Evolutionary conservation across 2,113 vertebrate species (phyloP).

Genomic region (Zapus hudsonius): DNA sequence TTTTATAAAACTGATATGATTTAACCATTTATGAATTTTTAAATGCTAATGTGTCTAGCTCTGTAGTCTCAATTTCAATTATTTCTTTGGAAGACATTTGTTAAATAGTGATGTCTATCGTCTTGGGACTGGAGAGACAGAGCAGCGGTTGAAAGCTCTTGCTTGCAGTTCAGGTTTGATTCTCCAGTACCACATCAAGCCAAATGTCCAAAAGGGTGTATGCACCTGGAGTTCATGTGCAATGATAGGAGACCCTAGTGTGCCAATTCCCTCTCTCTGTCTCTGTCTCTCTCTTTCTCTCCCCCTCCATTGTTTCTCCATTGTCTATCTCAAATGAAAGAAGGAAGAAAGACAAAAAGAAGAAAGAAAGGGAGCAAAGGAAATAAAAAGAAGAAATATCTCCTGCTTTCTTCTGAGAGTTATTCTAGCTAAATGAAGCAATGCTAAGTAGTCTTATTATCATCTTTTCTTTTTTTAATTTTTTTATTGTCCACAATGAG

Average conservation of each 20-base stretch:
- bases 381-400: background rate
- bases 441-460: background rate
- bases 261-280: too few relatives aligned
- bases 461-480: too few relatives aligned
- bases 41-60: background rate
- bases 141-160: background rate
- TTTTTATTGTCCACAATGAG: too few relatives aligned
- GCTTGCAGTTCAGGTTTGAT: background rate
- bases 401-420: background rate
- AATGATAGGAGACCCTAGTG: too few relatives aligned
- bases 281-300: too few relatives aligned
- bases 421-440: conserved; percentile 7
- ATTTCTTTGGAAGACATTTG: background rate
- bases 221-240: too few relatives aligned
- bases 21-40: background rate
- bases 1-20: background rate
- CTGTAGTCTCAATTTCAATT: background rate
- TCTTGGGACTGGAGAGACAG: background rate
- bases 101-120: too few relatives aligned
- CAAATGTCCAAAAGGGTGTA: too few relatives aligned
- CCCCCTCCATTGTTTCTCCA: too few relatives aligned
- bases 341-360: too few relatives aligned
- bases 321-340: too few relatives aligned
- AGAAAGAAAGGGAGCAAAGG: too few relatives aligned
- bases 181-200: background rate